Conservation (phyloP, 2,888 invertebrate genomes). For the Melinopterus prodromus region DNA sequence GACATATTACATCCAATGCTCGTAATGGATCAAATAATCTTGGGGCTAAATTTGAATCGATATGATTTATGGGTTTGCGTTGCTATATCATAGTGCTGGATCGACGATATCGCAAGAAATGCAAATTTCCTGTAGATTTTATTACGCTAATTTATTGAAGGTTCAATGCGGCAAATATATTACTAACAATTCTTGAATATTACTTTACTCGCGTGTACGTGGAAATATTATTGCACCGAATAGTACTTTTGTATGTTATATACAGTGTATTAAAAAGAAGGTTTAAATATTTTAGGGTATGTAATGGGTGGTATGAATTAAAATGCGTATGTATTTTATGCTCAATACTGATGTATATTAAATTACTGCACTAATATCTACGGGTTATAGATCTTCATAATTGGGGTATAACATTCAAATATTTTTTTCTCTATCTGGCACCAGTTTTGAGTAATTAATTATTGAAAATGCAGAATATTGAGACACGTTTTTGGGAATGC, state of each 20-base stretch:
- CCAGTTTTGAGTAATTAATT: too few species aligned
- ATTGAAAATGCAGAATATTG: too few species aligned
- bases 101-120: not conserved
- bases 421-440: too few species aligned
- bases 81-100: not conserved
- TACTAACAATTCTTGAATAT: not conserved
- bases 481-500: too few species aligned
- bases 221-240: not conserved
- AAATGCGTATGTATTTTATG: too few species aligned
- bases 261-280: too few species aligned
- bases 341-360: too few species aligned
- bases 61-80: not conserved
- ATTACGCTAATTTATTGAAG: conserved; percentile 10
- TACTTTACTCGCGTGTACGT: not conserved
- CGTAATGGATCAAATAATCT: conserved; percentile 35
- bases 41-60: not conserved
- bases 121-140: conserved; percentile 12
- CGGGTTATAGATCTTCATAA: too few species aligned
- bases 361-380: too few species aligned
- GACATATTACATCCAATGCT: conserved; percentile 40
- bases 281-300: too few species aligned
- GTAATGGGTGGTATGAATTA: too few species aligned
- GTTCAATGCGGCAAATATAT: not conserved
- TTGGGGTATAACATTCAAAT: too few species aligned
- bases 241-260: not conserved